Conservation (phyloP, 1,140 invertebrate genomes). For the Hypothenemus hampei region DNA sequence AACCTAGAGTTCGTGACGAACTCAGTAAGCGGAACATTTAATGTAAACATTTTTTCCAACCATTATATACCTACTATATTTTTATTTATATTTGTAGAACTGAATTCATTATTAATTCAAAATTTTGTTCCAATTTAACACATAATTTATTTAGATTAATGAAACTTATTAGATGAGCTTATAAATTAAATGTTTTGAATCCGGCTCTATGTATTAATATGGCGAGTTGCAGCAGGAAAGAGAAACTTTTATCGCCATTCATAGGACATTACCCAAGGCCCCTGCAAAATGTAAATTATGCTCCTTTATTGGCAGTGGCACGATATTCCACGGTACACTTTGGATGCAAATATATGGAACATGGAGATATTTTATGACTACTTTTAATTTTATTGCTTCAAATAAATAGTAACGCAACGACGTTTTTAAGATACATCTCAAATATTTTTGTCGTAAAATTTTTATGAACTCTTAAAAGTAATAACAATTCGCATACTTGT, state of each 20-base stretch:
- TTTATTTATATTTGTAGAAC: no score
- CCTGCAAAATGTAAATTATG: constrained; percentile 42
- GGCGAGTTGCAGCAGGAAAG: constrained; percentile 33
- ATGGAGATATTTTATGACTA: constrained; percentile 35
- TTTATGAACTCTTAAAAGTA: constrained; percentile 2
- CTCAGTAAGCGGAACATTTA: no score
- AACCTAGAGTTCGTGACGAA: background rate
- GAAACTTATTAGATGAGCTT: no score
- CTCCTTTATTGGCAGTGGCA: constrained; percentile 38
- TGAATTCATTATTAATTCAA: no score
- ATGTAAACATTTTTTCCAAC: no score
- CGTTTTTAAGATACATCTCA: constrained; percentile 1
- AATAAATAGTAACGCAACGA: constrained; percentile 16
- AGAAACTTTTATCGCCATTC: constrained; percentile 41
- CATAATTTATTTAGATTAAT: no score
- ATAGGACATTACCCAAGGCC: constrained; percentile 43
- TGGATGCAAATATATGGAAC: constrained; percentile 33
- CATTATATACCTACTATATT: no score
- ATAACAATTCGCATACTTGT: no score
- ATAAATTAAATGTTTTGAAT: constrained; percentile 10
- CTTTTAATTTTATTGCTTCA: constrained; percentile 32
- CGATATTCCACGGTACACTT: constrained; percentile 32
- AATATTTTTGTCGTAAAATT: constrained; percentile 1
- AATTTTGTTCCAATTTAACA: no score
- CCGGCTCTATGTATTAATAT: constrained; percentile 9